These are phyloP conservation scores for Aphidius gifuensis DNA, from an alignment of 1,140 invertebrate species.

Conservation along the genomic window DNA sequence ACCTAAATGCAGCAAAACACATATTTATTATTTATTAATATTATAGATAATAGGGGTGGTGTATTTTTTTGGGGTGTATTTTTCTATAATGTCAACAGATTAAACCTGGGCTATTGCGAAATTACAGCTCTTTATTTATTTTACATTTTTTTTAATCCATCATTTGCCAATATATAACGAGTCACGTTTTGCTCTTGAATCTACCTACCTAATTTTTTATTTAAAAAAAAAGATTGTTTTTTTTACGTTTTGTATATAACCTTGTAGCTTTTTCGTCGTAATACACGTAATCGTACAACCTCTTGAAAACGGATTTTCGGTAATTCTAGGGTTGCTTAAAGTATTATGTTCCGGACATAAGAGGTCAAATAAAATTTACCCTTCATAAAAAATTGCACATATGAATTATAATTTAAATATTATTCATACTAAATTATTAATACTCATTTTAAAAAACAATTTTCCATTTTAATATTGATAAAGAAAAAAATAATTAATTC, in stretches of 20 bases:
- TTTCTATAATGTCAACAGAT: constrained; percentile 54
- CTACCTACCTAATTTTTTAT: constrained; percentile 2
- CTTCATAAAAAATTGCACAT: constrained; percentile 38
- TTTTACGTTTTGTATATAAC: constrained; percentile 8
- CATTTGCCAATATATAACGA: background rate
- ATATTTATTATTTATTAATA: too few relatives aligned
- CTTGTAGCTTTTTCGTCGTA: constrained; percentile 17
- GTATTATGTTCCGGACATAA: constrained; percentile 31
- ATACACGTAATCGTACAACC: constrained; percentile 22
- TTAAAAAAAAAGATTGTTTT: constrained; percentile 23
- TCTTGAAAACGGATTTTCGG: constrained; percentile 36
- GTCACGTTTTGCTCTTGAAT: constrained; percentile 20
- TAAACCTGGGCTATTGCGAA: constrained; percentile 51
- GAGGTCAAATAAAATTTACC: constrained; percentile 44
- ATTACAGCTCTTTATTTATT: constrained; percentile 38
- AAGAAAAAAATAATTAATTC: background rate
- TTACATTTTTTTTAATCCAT: constrained; percentile 2
- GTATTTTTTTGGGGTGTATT: constrained; percentile 21
- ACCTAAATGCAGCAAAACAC: background rate
- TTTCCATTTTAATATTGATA: background rate
- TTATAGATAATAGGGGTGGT: constrained; percentile 21
- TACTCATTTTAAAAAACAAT: too few relatives aligned
- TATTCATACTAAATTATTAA: too few relatives aligned
- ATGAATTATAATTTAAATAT: constrained; percentile 26
- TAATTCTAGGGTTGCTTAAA: constrained; percentile 44